phyloP scores from a whole-genome alignment of 2,113 vertebrate genomes.

The Phrynosoma blainvillii region DNA sequence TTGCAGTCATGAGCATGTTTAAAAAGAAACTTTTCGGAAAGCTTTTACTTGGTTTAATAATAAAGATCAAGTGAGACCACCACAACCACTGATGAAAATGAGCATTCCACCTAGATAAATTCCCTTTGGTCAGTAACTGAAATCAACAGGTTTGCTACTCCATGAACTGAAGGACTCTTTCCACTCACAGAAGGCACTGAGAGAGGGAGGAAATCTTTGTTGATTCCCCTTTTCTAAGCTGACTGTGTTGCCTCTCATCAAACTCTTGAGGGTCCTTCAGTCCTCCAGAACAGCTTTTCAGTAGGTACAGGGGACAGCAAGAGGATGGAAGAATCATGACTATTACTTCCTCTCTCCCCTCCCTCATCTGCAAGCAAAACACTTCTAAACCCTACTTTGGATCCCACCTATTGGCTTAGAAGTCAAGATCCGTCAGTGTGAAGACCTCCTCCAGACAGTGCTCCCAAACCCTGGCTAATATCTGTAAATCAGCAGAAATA shows the following conservation, averaged over 20 bases:
- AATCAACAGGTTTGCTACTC: not conserved
- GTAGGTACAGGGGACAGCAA: not conserved
- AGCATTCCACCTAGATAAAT: not conserved
- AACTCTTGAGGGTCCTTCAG: not conserved
- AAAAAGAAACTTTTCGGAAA: not conserved
- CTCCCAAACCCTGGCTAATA: not conserved
- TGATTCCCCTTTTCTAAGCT: not conserved
- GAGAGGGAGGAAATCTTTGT: no score
- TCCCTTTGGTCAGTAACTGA: not conserved
- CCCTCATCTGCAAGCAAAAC: not conserved
- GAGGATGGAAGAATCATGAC: not conserved
- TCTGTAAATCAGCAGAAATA: not conserved
- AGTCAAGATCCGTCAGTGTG: not conserved
- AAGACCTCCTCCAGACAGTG: not conserved
- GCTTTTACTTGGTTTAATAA: not conserved
- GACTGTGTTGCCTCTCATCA: not conserved
- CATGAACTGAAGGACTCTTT: not conserved
- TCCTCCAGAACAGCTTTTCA: not conserved
- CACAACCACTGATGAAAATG: not conserved
- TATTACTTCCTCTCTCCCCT: not conserved
- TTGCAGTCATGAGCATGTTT: not conserved
- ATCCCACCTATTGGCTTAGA: not conserved
- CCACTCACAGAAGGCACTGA: not conserved
- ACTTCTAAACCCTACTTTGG: not conserved
- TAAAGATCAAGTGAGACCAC: not conserved